Base-by-base conservation (phyloP, 2,797 vertebrate genomes). In the Heterohyrax brucei region DNA sequence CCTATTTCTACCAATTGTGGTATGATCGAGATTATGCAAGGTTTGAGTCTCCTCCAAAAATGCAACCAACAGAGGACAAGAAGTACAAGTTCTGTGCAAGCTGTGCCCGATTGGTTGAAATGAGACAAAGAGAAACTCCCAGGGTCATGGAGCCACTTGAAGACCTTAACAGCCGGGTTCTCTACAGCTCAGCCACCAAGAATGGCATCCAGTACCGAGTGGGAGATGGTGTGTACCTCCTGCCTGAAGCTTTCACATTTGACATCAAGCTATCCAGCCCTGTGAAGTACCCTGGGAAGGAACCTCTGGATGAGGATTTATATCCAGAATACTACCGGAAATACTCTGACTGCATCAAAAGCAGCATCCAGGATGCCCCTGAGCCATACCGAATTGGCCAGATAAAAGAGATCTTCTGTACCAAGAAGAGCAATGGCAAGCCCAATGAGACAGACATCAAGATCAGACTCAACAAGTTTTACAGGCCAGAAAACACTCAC, bases 241-340 rank as follows among this genome's bases (percentile, higher is more conserved):
- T 98, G 1, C 99, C 99, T 0, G 99, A 99, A 0, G 97, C 99
- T 53, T 99, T 99, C 88, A 97, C 97, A 22, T 99, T 99, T 97
- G 99, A 99, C 80, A 98, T 99, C 93, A 99, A 99, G 94, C 98
- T 99, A 0, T 98, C 99, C 10, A 99, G 99, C 96, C 99, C 99
- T 0, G 97, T 99, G 96, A 99, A 99, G 94, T 98, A 99, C 12
- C 98, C 99, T 1, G 98, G 99, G 82, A 99, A 99, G 96, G 99
- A 99, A 8, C 99, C 99, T 0, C 99, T 99, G 96, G 99, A 99
- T 2, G 99, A 99, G 93, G 99, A 99, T 22, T 97, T 99, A 87
- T 99, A 99, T 95, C 99, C 99, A 0, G 99, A 99, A 96, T 99
- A 99, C 94, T 99, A 99, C 98, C 99, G 99, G 10, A 99, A 99